Evolutionary conservation across 2,888 invertebrate genomes (phyloP), one percentile per base, ranked within the genome.

Genomic region (Amphiduros pacificus): DNA sequence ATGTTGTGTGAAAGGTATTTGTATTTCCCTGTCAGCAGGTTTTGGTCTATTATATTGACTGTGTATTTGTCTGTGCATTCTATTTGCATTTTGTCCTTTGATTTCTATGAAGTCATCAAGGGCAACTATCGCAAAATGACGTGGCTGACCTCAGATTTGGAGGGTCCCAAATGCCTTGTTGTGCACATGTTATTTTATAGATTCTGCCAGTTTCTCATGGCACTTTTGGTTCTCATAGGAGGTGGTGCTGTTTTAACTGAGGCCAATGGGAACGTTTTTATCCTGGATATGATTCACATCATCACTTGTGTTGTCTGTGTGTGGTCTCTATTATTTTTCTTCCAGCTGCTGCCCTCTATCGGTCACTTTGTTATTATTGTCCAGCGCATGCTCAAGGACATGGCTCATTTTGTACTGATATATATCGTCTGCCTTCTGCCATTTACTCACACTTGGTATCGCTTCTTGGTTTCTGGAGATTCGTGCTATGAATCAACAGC

Each of bases 241-340:
- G 29, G 26, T 24, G 26, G 27, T 24, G 26, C 26, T 24, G 51
- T 27, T n/a, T 27, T n/a, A n/a, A 24, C 29, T 26, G 26, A 51
- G 26, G n/a, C n/a, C 11, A 24, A n/a, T 22, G 24, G 26, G 17
- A n/a, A n/a, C n/a, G 6, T 24, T 24, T 27, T 27, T 5, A n/a
- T 24, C 5, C 24, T 24, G 6, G 29, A 27, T 9, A 5, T 51
- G 6, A n/a, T 24, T 5, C 29, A 51, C 29, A 26, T 51, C 27
- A 17, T 51, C 24, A 27, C 17, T 5, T 26, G 51, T 11, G 24
- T 51, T 5, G 26, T n/a, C 27, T n/a, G 17, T 5, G 27, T 51
- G 5, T 51, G 51, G 51, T 51, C 51, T n/a, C n/a, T 51, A 17
- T 17, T 51, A n/a, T 51, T 51, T 27, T 51, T 51, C 26, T n/a